phyloP scores from a whole-genome alignment of 1,140 invertebrate species.

The Drosophila pandora region DNA sequence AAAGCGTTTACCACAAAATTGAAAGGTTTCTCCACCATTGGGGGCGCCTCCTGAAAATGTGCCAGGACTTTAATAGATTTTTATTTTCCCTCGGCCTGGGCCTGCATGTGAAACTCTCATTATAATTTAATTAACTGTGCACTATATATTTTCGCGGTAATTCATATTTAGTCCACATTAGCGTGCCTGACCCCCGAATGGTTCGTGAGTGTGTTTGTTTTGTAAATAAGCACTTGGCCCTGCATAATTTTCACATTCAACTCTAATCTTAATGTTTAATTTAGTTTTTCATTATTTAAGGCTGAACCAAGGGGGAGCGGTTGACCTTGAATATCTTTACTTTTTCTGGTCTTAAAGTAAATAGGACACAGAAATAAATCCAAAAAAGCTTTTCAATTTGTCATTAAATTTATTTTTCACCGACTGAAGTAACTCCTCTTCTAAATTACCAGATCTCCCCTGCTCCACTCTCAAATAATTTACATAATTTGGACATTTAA shows the following conservation, averaged over 20 bases:
- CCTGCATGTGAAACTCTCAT: slow-evolving; percentile 69
- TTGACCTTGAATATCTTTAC: slow-evolving; percentile 15
- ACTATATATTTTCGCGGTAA: slow-evolving; percentile 71
- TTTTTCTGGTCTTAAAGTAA: neutral
- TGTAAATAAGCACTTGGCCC: slow-evolving; percentile 60
- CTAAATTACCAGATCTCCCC: neutral
- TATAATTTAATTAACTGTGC: slow-evolving; percentile 80
- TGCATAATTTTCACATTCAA: slow-evolving; percentile 78
- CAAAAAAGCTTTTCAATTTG: neutral
- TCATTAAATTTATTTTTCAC: neutral
- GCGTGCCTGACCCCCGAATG: slow-evolving; percentile 28
- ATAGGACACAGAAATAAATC: no score
- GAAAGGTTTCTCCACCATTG: neutral
- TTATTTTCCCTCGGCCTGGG: slow-evolving; percentile 10
- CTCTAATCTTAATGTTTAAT: slow-evolving; percentile 79
- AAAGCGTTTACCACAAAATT: slow-evolving; percentile 66
- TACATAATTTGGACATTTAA: slow-evolving; percentile 39
- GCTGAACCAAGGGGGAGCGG: neutral
- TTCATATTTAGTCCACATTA: slow-evolving; percentile 71
- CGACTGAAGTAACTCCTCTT: neutral
- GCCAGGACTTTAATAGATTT: slow-evolving; percentile 70
- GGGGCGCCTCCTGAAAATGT: slow-evolving; percentile 30
- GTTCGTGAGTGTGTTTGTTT: slow-evolving; percentile 60
- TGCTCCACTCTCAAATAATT: slow-evolving; percentile 1
- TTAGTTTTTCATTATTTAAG: slow-evolving; percentile 80